These are phyloP conservation scores for Platorchestia sp. DNA, from an alignment of 1,140 invertebrate genomes.

Conservation along the genomic window DNA sequence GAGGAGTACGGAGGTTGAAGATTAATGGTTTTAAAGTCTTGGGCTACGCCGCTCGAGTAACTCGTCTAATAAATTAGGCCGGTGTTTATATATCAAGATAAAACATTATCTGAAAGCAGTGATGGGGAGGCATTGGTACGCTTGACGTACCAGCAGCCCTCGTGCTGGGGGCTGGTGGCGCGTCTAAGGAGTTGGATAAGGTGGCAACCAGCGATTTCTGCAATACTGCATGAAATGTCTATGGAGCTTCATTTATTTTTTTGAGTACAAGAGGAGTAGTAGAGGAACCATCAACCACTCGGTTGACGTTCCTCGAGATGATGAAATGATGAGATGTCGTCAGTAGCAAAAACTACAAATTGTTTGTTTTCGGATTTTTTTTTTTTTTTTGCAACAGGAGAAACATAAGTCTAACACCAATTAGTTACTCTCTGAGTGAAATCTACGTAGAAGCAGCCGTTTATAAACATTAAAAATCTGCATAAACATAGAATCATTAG, in stretches of 20 bases:
- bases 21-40: neutral
- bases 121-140: neutral
- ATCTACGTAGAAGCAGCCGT: too few relatives aligned
- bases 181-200: neutral
- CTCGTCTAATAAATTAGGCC: neutral
- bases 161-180: too few relatives aligned
- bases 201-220: too few relatives aligned
- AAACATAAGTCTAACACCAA: too few relatives aligned
- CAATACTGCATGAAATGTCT: too few relatives aligned
- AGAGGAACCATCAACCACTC: too few relatives aligned
- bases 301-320: too few relatives aligned
- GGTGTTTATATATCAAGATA: neutral
- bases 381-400: too few relatives aligned
- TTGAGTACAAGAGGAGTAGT: too few relatives aligned
- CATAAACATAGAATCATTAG: neutral
- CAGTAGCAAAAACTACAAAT: neutral
- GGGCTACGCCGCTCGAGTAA: neutral
- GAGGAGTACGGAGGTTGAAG: neutral
- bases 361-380: neutral
- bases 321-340: neutral
- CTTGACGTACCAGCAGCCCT: neutral
- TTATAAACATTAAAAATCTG: too few relatives aligned
- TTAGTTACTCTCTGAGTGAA: too few relatives aligned
- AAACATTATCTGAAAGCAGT: neutral
- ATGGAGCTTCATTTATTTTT: too few relatives aligned